phyloP scores from a whole-genome alignment of 2,113 vertebrate species.

The Anseranas semipalmata region DNA sequence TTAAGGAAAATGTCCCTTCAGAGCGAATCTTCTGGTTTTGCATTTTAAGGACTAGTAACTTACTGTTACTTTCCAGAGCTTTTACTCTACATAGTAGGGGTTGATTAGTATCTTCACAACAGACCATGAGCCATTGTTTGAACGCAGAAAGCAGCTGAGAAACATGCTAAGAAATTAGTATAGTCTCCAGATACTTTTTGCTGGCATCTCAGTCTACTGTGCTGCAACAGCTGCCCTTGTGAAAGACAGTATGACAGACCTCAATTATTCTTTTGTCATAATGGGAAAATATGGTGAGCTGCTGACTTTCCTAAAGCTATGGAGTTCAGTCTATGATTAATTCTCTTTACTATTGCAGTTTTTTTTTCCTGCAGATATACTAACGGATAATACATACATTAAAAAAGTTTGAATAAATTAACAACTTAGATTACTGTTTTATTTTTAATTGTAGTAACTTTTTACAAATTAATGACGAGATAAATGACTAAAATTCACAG shows the following conservation, averaged over 20 bases:
- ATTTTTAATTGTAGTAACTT: too few species aligned
- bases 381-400: neutral
- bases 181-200: neutral
- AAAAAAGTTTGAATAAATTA: neutral
- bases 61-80: neutral
- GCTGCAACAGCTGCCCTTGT: neutral
- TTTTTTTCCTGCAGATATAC: neutral
- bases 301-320: neutral
- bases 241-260: neutral
- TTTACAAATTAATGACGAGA: neutral
- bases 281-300: neutral
- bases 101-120: neutral
- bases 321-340: neutral
- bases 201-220: neutral
- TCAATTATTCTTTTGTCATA: neutral
- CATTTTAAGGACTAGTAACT: slow-evolving; percentile 6
- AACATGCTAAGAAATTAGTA: neutral
- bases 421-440: neutral
- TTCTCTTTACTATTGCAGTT: neutral
- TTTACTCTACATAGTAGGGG: neutral
- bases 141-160: neutral
- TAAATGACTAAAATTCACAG: neutral
- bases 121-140: neutral
- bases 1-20: neutral
- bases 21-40: neutral